Evolutionary conservation across 2,888 invertebrate genomes (phyloP).

Genomic region (Conchocele bisecta): DNA sequence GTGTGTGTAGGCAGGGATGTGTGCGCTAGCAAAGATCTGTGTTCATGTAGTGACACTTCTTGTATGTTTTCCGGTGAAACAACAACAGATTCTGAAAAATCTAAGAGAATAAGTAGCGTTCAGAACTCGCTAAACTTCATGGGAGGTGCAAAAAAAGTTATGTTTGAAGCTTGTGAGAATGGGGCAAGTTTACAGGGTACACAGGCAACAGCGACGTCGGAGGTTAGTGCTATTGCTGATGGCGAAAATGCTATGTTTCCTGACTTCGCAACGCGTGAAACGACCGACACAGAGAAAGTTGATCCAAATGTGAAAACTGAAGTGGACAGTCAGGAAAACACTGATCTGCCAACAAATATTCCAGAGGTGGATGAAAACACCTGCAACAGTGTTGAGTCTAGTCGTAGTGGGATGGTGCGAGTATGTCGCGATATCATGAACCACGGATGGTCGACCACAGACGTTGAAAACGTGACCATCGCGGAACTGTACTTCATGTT

Average conservation of each 20-base stretch:
- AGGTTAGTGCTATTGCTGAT: conserved; percentile 61
- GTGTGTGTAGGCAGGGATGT: conserved; percentile 19
- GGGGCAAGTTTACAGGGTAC: no score
- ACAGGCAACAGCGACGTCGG: no score
- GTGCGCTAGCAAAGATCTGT: neutral
- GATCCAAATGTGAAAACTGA: conserved; percentile 14
- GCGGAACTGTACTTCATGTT: conserved; percentile 94
- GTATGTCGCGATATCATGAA: conserved; percentile 46
- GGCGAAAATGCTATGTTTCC: conserved; percentile 79
- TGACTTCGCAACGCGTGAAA: conserved; percentile 49
- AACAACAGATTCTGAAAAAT: no score
- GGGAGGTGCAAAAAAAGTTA: no score
- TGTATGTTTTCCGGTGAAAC: neutral
- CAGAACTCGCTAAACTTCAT: no score
- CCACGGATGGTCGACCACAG: conserved; percentile 48
- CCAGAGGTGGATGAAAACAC: conserved; percentile 12
- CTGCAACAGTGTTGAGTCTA: conserved; percentile 32
- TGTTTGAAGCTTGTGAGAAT: no score
- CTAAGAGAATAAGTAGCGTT: no score
- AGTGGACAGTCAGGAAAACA: conserved; percentile 20
- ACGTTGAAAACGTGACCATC: conserved; percentile 88
- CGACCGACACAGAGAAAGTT: neutral
- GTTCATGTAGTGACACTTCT: neutral
- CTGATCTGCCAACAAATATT: neutral
- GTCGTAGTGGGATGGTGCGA: conserved; percentile 45